These are phyloP conservation scores for Atlantisia rogersi DNA, from an alignment of 2,113 vertebrate species.

Conservation along the genomic window DNA sequence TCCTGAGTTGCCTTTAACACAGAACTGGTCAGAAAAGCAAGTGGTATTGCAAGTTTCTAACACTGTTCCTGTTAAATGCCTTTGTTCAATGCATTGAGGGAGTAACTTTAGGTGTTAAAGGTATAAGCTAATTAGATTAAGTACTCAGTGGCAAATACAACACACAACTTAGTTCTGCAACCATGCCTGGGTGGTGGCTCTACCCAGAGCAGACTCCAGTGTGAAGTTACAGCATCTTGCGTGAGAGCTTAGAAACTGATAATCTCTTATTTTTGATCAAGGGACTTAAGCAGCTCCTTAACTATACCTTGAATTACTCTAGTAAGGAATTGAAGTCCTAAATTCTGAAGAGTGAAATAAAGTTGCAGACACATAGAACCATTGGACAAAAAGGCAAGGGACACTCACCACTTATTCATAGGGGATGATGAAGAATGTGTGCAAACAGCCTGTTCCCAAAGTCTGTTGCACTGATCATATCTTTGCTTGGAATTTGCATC, in stretches of 20 bases:
- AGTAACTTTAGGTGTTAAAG: neutral
- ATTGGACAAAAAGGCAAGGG: neutral
- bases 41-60: neutral
- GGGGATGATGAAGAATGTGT: neutral
- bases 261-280: neutral
- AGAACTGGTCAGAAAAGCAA: neutral
- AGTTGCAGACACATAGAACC: neutral
- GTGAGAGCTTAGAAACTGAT: neutral
- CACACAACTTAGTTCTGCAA: neutral
- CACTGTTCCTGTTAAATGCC: rapidly evolving
- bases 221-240: neutral
- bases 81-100: neutral
- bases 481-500: neutral
- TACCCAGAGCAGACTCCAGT: neutral
- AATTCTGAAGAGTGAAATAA: neutral
- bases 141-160: neutral
- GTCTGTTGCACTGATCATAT: neutral
- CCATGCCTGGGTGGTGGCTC: neutral
- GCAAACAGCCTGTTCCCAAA: neutral
- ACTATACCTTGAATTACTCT: neutral
- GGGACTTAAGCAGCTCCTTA: neutral
- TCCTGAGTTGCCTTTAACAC: neutral
- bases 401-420: rapidly evolving
- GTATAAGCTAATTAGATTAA: neutral
- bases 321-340: neutral